phyloP scores from a whole-genome alignment of 2,888 invertebrate genomes.

The Aphidoletes aphidimyza region DNA sequence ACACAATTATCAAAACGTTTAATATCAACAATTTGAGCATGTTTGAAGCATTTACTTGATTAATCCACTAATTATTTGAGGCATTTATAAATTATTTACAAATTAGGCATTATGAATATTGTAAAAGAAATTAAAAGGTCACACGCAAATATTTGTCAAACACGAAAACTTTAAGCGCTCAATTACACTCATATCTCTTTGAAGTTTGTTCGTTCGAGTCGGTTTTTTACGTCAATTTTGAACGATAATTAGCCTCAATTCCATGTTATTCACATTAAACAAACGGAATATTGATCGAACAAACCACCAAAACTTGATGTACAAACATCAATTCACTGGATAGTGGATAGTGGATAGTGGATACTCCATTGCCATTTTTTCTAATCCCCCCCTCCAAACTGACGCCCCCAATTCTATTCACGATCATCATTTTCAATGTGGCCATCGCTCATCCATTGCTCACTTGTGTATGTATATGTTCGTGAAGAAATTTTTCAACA shows the following conservation, averaged over 20 bases:
- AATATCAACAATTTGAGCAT: slow-evolving; percentile 26
- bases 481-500: no score
- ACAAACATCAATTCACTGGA: neutral
- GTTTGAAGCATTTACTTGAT: neutral
- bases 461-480: no score
- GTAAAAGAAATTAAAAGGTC: slow-evolving; percentile 40
- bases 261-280: slow-evolving; percentile 16
- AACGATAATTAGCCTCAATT: slow-evolving; percentile 46
- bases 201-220: neutral
- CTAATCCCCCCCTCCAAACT: neutral
- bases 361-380: neutral
- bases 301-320: neutral
- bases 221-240: slow-evolving; percentile 19
- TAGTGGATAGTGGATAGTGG: neutral
- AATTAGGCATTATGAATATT: slow-evolving; percentile 46
- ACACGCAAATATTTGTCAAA: slow-evolving; percentile 53
- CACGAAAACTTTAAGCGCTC: slow-evolving; percentile 52
- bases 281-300: neutral
- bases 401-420: no score
- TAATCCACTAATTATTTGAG: slow-evolving; percentile 28
- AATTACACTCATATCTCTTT: slow-evolving; percentile 35
- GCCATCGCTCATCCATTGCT: no score
- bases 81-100: slow-evolving; percentile 53
- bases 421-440: no score
- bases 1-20: no score